Conservation (phyloP, 2,888 invertebrate genomes). For the Cetonia aurata region DNA sequence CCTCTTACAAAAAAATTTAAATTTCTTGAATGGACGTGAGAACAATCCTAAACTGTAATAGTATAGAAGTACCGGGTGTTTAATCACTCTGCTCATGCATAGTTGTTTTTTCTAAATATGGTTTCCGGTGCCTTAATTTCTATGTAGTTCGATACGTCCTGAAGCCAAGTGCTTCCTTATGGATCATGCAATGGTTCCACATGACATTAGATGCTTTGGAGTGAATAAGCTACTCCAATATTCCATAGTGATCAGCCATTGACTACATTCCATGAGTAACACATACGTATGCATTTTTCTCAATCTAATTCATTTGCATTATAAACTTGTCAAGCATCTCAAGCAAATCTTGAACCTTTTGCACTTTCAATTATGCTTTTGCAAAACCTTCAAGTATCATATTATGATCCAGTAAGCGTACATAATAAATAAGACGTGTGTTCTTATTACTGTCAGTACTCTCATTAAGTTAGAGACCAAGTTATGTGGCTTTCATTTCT, state of each 20-base stretch:
- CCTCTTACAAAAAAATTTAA: too few species aligned
- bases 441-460: not conserved
- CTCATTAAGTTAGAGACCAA: not conserved
- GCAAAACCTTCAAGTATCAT: conserved; percentile 1
- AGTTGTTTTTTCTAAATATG: not conserved
- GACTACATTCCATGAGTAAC: too few species aligned
- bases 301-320: too few species aligned
- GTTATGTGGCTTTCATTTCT: not conserved
- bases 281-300: too few species aligned
- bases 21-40: too few species aligned
- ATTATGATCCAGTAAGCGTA: not conserved
- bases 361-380: not conserved
- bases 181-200: conserved; percentile 1
- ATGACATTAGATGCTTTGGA: too few species aligned
- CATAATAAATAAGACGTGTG: not conserved
- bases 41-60: too few species aligned
- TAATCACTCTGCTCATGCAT: not conserved
- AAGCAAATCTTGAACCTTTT: too few species aligned
- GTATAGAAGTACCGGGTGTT: not conserved
- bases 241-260: too few species aligned
- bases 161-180: not conserved
- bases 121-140: not conserved
- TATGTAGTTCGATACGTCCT: not conserved
- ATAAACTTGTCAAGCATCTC: not conserved
- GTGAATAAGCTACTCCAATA: too few species aligned